Percentiles rank a stretch among this genome's conserved stretches.
phyloP scores from a whole-genome alignment of 37 sponge, comb jelly and placozoan species.

The Bolinopsis microptera region DNA sequence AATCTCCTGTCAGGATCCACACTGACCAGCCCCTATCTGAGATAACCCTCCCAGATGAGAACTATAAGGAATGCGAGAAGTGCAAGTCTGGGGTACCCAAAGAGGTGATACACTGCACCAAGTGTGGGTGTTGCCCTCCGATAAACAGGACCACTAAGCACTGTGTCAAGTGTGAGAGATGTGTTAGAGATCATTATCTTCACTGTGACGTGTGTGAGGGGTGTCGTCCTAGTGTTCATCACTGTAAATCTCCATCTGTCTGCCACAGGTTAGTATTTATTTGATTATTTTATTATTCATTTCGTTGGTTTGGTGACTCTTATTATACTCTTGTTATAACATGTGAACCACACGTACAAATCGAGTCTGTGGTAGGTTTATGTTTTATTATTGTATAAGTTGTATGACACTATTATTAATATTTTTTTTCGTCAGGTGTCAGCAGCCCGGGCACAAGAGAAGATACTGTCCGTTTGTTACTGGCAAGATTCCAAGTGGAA shows the following conservation, averaged over 20 bases:
- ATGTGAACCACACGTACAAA: no score
- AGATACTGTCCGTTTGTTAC: constrained; percentile 23
- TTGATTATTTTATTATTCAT: no score
- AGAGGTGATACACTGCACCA: constrained; percentile 49
- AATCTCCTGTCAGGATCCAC: constrained; percentile 25
- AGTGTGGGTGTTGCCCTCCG: constrained; percentile 50
- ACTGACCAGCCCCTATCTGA: constrained; percentile 2
- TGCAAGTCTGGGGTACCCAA: neutral
- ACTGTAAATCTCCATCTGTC: constrained; percentile 51
- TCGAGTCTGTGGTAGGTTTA: no score
- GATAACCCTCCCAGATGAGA: constrained; percentile 19
- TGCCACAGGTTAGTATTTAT: constrained; percentile 62
- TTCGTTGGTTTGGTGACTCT: no score
- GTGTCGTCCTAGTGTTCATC: constrained; percentile 29
- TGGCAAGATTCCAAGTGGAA: neutral
- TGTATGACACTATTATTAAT: no score
- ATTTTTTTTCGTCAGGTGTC: constrained; percentile 32
- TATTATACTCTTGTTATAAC: no score
- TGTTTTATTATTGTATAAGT: no score
- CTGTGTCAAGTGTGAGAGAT: neutral
- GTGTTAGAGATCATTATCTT: constrained; percentile 51
- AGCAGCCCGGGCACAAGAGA: constrained; percentile 65
- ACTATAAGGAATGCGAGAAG: constrained; percentile 45
- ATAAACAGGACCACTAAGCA: constrained; percentile 32
- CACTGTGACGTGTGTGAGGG: constrained; percentile 64